Base-by-base conservation (phyloP, 2,797 vertebrate genomes). In the Hippoglossus hippoglossus region DNA sequence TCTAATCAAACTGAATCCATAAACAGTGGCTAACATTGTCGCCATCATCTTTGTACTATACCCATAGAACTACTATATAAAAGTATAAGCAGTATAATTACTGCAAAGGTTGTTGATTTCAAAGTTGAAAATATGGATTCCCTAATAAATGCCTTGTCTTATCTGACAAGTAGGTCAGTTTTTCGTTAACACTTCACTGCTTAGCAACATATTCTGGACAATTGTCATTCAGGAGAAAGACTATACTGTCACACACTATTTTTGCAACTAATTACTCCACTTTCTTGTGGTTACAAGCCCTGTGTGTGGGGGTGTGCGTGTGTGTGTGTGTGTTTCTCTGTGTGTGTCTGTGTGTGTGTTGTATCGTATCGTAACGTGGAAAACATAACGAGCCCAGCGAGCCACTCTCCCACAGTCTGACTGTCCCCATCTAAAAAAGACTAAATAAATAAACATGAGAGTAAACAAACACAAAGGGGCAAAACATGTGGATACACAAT, bases 371-470 rank as follows among this genome's bases (percentile, higher is more conserved):
- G 8, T 21, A 5, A 5, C 39, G 10, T 16, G 13, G 4, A 24
- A 46, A 63, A 34, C 7, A 6, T 26, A 25, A 22, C 10, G 3
- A 47, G 6, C 15, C 25, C 11, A 51, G 55, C 8, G 1, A 65
- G 56, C 46, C 21, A 16, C n/a, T 68, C 25, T 21, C n/a, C 26
- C 4, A 24, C 15, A 0, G 10, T 64, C 39, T 15, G 41, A 70
- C 54, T 54, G 36, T 46, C 21, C 39, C 47, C 24, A 51, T 79
- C 75, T 22, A 61, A 66, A 69, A 44, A 6, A 0, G 19, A 12
- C 61, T 31, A 25, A 36, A 73, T 73, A 75, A 62, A 81, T 64
- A 68, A 70, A 77, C 77, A 73, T 65, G 50, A 57, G 46, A 39
- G 24, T 46, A 41, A 51, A 44, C 15, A 50, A 77, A 74, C 55